phyloP scores from a whole-genome alignment of 1,140 invertebrate species.

The Coptotermes formosanus region DNA sequence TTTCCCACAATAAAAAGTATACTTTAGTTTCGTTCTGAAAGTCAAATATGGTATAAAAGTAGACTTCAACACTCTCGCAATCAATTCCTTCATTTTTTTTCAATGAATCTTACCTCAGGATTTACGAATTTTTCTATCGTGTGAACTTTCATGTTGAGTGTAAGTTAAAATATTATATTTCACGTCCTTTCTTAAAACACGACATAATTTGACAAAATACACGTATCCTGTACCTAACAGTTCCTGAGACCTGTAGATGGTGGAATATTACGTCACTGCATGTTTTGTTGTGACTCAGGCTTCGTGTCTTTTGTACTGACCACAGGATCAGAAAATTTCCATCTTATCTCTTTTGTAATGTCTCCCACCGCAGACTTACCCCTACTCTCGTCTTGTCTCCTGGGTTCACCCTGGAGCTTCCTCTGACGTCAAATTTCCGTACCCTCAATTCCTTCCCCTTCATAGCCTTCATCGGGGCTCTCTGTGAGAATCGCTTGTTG shows the following conservation, averaged over 20 bases:
- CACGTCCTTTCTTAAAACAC: background rate
- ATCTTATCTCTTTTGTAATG: constrained; percentile 24
- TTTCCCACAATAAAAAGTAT: too few species aligned
- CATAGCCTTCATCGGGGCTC: constrained; percentile 84
- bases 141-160: too few species aligned
- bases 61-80: too few species aligned
- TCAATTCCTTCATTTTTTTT: too few species aligned
- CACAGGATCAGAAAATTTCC: constrained; percentile 26
- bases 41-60: too few species aligned
- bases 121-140: too few species aligned
- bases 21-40: too few species aligned
- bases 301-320: background rate
- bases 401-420: constrained; percentile 8
- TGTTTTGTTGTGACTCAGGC: background rate
- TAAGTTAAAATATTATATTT: too few species aligned
- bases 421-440: constrained; percentile 47
- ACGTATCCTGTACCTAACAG: background rate
- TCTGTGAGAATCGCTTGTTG: constrained; percentile 61
- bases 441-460: constrained; percentile 60
- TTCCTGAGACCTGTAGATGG: background rate
- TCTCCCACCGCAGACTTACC: background rate
- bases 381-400: background rate
- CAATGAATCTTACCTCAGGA: too few species aligned
- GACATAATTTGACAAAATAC: background rate
- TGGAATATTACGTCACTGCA: background rate